Base-by-base conservation (phyloP, 2,113 vertebrate species). In the Paramisgurnus dabryanus region DNA sequence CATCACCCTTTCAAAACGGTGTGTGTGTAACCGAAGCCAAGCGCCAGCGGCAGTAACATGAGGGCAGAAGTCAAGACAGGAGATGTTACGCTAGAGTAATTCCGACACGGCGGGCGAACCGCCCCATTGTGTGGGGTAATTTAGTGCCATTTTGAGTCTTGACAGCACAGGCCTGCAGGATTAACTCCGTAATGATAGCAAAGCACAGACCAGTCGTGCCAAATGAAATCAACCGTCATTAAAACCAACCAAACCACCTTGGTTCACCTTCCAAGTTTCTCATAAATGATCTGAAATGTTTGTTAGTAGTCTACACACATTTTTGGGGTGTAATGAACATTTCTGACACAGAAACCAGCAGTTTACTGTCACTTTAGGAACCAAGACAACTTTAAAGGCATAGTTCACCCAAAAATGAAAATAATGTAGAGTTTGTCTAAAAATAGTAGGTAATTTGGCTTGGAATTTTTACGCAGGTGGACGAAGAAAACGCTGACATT, bases 31-130 rank as follows among this genome's bases (percentile, higher is more conserved):
- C 70, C 15, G n/a, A 47, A 47, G 63, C 50, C 50, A 10, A 57
- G 15, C 41, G 43, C 61, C 57, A 41, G 53, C 34, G 8, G 39
- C 71, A 74, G 55, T 18, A n/a, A 18, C 17, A 58, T 2, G 13
- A 74, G 17, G 39, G 64, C 65, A 67, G 64, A 67, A 58, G 71
- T 80, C 79, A 74, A 45, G 41, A 43, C 65, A 40, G 17, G 55
- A 66, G 45, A 50, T 45, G 49, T 80, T 80, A 49, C 18, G 4
- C 78, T 66, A 34, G 69, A 58, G 49, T 55, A n/a, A 41, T 63
- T 55, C 58, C 12, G 43, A 55, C n/a, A 39, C 4, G 45, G 5
- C 65, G n/a, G 50, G 55, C 55, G 22, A 18, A 5, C 15, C 12
- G 34, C 63, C 55, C 55, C 12, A 43, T 74, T 76, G 61, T 76